Evolutionary conservation across 2,113 vertebrate species (phyloP).

Genomic region (Suricata suricatta): DNA sequence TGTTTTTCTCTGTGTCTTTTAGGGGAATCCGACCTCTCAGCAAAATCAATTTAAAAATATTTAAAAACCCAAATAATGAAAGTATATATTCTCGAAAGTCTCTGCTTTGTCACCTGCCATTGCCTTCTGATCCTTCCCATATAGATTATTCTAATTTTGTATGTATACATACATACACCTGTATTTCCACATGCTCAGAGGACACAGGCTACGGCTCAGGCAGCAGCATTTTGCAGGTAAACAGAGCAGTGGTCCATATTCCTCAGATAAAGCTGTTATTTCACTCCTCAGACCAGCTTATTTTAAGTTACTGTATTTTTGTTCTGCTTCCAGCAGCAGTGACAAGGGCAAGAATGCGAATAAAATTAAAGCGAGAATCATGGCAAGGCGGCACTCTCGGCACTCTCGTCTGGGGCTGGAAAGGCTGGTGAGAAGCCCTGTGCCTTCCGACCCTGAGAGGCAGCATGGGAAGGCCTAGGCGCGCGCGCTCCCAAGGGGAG

Average conservation of each 20-base stretch:
- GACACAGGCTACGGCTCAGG: background rate
- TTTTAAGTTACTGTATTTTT: background rate
- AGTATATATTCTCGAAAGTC: background rate
- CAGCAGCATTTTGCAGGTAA: background rate
- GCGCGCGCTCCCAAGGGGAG: background rate
- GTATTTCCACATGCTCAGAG: background rate
- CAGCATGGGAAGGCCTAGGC: background rate
- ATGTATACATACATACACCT: background rate
- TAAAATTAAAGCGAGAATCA: background rate
- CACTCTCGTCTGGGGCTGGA: background rate
- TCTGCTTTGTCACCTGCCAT: background rate
- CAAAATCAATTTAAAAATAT: conserved; percentile 66
- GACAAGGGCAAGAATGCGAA: background rate
- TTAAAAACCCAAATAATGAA: conserved; percentile 57
- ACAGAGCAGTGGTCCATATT: background rate
- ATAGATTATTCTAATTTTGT: background rate
- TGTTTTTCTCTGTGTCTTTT: conserved; percentile 72
- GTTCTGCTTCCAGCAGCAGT: background rate
- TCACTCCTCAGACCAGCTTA: background rate
- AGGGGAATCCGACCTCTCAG: conserved; percentile 58
- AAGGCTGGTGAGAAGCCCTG: background rate
- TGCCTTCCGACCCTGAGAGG: background rate
- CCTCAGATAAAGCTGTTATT: background rate
- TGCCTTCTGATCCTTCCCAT: background rate
- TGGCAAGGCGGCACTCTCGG: background rate